A percentile compares a stretch with the other conserved stretches of the same genome.
These are phyloP conservation scores for Trachops cirrhosus DNA, from an alignment of 2,797 vertebrate species.

Conservation along the genomic window DNA sequence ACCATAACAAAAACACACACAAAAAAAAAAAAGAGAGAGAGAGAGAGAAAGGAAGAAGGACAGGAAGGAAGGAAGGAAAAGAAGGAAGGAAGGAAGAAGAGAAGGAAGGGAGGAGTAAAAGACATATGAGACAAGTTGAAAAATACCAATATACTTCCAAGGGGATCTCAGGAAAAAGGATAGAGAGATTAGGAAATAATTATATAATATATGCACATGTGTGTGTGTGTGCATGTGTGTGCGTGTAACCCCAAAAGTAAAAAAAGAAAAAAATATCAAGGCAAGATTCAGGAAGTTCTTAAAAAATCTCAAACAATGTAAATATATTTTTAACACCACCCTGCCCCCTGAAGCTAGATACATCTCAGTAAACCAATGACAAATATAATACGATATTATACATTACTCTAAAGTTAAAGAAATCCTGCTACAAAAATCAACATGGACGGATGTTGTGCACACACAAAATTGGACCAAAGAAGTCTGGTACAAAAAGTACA, in stretches of 20 bases:
- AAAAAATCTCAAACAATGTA: neutral
- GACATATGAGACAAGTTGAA: neutral
- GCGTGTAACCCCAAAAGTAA: neutral
- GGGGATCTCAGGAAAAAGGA: neutral
- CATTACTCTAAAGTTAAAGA: neutral
- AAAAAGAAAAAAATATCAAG: neutral
- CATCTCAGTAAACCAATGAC: neutral
- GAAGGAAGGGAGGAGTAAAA: neutral
- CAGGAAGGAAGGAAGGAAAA: too few relatives aligned
- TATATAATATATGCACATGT: neutral
- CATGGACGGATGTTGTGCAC: neutral
- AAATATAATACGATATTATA: neutral
- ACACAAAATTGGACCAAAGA: neutral
- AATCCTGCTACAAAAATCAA: neutral
- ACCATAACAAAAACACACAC: neutral
- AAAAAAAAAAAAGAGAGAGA: neutral
- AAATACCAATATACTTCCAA: neutral
- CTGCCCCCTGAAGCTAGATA: too few relatives aligned
- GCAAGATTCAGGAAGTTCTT: neutral
- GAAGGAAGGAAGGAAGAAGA: too few relatives aligned
- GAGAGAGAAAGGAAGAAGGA: too few relatives aligned
- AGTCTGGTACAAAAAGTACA: neutral
- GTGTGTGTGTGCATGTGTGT: neutral
- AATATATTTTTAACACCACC: neutral
- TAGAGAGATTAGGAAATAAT: neutral